Base-by-base conservation (phyloP, 2,888 invertebrate species). In the Chaetoderma sp. region DNA sequence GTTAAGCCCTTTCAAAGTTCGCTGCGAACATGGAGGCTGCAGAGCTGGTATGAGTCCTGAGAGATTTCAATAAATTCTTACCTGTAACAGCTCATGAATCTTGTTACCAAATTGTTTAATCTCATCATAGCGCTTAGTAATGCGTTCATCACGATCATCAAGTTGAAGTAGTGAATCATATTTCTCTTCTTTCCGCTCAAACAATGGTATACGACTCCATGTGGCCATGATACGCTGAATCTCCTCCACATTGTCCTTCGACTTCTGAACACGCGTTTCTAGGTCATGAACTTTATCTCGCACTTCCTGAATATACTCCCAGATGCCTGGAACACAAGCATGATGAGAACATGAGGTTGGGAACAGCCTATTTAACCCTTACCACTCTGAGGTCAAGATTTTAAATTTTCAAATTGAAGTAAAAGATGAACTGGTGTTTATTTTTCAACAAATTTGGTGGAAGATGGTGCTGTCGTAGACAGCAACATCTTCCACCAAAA, bases 171-270 rank as follows among this genome's bases (percentile, higher is more conserved):
- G 89, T 0, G 92, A 90, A 74, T 94, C 93, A 87, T 92, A 93
- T 78, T 93, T 93, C 1, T 91, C 91, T 79, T 95, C 95, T 78
- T 91, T 93, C 62, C 96, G 89, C 86, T 94, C 93, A 84, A 94
- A 95, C 8, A 96, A 86, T 0, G 96, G 94, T 59, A 90, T 90
- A 62, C 90, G 90, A 1, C 92, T 90, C 93, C 95, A 96, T 0
- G 91, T 90, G 4, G 91, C 91, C 88, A 95, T 90, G 10, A 93
- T 90, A 50, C 89, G 88, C 78, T 91, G 90, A 44, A 96, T 93
- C 82, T 91, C 91, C 27, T 90, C 89, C n/a, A 95, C 89, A 86
- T 96, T 96, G 44, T 90, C 90, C 86, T 96, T 95, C 33, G 94
- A 92, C 79, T 91, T 91, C 60, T 81, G 91, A 83, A 96, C 91